Conservation (phyloP, 2,797 vertebrate genomes). For the Anolis apletophallus region DNA sequence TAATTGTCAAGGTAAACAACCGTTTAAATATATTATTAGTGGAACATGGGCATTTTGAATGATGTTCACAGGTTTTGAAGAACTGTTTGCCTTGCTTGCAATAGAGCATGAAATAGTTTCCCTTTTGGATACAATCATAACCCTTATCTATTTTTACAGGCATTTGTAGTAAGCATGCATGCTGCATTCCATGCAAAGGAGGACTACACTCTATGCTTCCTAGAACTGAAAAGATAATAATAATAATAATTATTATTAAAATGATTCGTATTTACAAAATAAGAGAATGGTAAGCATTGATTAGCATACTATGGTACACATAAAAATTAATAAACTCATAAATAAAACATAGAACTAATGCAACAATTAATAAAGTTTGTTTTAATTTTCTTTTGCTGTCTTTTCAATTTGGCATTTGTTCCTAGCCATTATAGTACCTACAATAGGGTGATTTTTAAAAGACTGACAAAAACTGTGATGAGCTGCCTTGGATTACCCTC, state of each 20-base stretch:
- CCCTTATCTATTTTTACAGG: conserved; percentile 25
- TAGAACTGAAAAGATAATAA: not conserved
- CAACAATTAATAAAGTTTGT: not conserved
- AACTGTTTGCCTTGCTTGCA: conserved; percentile 15
- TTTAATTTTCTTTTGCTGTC: conserved; percentile 1
- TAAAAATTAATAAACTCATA: not conserved
- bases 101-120: conserved; percentile 39
- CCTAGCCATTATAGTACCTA: not conserved
- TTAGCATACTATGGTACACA: not conserved
- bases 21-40: conserved; percentile 10
- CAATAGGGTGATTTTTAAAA: not conserved
- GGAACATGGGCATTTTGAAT: conserved; percentile 10
- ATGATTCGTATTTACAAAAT: conserved; percentile 21
- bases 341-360: not conserved
- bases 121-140: conserved; percentile 26
- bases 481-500: not conserved
- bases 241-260: conserved; percentile 18
- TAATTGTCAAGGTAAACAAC: not conserved
- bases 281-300: not conserved
- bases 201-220: not conserved
- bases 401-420: not conserved
- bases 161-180: conserved; percentile 26
- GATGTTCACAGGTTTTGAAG: conserved; percentile 26
- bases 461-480: not conserved
- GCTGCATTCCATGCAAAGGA: conserved; percentile 27